Evolutionary conservation across 2,888 invertebrate species (phyloP).

Genomic region (Euzophera pinguis): DNA sequence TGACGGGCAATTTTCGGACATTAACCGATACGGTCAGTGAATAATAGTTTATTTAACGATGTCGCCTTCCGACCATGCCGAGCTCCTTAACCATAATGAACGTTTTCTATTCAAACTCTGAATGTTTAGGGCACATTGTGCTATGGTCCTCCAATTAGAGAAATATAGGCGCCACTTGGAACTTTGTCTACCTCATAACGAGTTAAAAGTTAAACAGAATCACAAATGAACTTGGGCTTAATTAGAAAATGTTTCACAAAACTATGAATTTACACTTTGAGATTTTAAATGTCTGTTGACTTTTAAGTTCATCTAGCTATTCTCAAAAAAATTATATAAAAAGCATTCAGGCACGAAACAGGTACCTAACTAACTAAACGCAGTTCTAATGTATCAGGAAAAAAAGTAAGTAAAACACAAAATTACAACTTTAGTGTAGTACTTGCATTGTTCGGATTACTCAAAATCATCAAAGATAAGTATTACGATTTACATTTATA

Average conservation of each 20-base stretch:
- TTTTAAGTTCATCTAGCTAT: too few relatives aligned
- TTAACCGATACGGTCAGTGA: constrained; percentile 58
- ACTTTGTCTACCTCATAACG: constrained; percentile 9
- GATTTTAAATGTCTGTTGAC: not conserved
- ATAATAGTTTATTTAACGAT: constrained; percentile 31
- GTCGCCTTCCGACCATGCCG: constrained; percentile 15
- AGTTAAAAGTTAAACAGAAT: constrained; percentile 10
- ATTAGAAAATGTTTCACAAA: not conserved
- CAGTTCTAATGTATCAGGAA: too few relatives aligned
- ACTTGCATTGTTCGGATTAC: too few relatives aligned
- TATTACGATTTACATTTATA: too few relatives aligned
- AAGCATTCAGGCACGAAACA: too few relatives aligned
- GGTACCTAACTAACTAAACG: too few relatives aligned
- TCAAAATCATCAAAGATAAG: too few relatives aligned
- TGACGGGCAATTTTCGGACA: constrained; percentile 49
- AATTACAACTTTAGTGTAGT: too few relatives aligned
- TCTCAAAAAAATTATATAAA: too few relatives aligned
- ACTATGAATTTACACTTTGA: not conserved
- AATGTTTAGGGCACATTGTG: constrained; percentile 7
- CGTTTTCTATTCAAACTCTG: constrained; percentile 6
- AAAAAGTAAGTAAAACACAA: too few relatives aligned
- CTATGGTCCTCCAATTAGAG: constrained; percentile 6
- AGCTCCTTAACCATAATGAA: not conserved
- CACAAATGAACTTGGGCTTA: constrained; percentile 3
- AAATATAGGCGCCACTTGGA: constrained; percentile 3